A percentile compares a stretch with the other conserved stretches of the same genome.
Conservation (phyloP, 2,888 invertebrate species). For the Seira ritae region DNA sequence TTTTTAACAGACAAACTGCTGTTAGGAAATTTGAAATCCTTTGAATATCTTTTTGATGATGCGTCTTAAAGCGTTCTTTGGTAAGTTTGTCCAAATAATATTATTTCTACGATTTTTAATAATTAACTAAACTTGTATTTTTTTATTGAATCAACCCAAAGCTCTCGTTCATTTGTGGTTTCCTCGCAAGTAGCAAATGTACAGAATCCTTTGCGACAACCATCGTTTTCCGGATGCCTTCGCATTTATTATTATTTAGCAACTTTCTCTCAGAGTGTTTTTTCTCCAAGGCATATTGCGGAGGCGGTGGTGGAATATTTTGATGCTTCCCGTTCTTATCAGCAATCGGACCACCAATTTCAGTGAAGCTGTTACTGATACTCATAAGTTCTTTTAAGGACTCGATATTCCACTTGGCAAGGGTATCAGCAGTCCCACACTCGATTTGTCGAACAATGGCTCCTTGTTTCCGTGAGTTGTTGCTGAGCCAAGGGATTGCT, state of each 20-base stretch:
- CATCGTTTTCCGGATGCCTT: not conserved
- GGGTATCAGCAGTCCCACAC: constrained; percentile 42
- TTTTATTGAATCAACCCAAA: not conserved
- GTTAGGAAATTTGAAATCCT: too few relatives aligned
- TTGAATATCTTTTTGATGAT: too few relatives aligned
- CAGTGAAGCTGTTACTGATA: constrained; percentile 21
- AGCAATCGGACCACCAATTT: not conserved
- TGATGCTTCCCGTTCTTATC: not conserved
- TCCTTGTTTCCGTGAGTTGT: not conserved
- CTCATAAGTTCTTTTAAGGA: constrained; percentile 47
- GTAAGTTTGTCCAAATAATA: too few relatives aligned
- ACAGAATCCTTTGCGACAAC: constrained; percentile 14
- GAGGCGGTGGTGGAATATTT: not conserved
- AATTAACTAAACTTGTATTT: not conserved
- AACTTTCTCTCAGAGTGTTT: not conserved
- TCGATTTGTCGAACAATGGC: not conserved
- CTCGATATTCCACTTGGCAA: constrained; percentile 49
- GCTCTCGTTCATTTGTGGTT: constrained; percentile 35
- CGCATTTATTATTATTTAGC: constrained; percentile 1
- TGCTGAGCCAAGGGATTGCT: not conserved
- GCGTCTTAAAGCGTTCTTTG: too few relatives aligned
- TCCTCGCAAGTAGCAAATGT: constrained; percentile 36
- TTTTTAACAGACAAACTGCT: too few relatives aligned
- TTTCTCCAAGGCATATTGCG: not conserved
- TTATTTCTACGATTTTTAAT: too few relatives aligned